A percentile compares a stretch with the other conserved stretches of the same genome.
Conservation (phyloP, 2,888 invertebrate species). For the Caenorhabditis sulstoni region DNA sequence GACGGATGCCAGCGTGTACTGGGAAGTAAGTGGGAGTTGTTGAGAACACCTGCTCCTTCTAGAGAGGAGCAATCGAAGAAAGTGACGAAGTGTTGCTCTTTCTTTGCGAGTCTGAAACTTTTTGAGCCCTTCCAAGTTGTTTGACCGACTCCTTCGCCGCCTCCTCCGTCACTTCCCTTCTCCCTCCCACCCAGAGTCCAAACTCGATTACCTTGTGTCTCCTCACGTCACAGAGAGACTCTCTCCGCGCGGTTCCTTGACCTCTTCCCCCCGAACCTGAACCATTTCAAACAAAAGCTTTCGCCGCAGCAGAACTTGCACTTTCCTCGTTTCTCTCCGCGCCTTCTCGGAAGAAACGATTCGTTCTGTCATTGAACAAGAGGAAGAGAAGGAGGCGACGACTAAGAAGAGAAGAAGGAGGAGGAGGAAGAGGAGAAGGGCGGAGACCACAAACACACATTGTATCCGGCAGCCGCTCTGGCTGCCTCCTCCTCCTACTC, state of each 20-base stretch:
- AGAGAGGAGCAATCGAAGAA: too few species aligned
- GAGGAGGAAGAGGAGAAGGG: slow-evolving; percentile 10
- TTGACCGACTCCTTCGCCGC: slow-evolving; percentile 13
- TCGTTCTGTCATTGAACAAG: too few species aligned
- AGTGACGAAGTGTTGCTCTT: too few species aligned
- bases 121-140: slow-evolving; percentile 1
- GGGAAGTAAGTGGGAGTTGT: too few species aligned
- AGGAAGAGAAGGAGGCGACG: too few species aligned
- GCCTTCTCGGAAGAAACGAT: too few species aligned
- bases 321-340: too few species aligned
- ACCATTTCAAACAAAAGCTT: background rate
- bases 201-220: slow-evolving; percentile 36
- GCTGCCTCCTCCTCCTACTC: background rate
- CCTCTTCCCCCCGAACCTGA: background rate
- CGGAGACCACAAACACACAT: slow-evolving; percentile 38
- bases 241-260: background rate
- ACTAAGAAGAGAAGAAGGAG: too few species aligned
- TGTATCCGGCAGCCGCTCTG: slow-evolving; percentile 18
- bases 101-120: background rate
- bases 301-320: too few species aligned
- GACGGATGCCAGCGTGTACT: too few species aligned
- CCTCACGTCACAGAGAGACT: slow-evolving; percentile 8
- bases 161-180: slow-evolving; percentile 6
- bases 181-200: slow-evolving; percentile 6
- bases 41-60: too few species aligned